Conservation (phyloP, 2,113 vertebrate genomes). For the Camelus dromedarius region DNA sequence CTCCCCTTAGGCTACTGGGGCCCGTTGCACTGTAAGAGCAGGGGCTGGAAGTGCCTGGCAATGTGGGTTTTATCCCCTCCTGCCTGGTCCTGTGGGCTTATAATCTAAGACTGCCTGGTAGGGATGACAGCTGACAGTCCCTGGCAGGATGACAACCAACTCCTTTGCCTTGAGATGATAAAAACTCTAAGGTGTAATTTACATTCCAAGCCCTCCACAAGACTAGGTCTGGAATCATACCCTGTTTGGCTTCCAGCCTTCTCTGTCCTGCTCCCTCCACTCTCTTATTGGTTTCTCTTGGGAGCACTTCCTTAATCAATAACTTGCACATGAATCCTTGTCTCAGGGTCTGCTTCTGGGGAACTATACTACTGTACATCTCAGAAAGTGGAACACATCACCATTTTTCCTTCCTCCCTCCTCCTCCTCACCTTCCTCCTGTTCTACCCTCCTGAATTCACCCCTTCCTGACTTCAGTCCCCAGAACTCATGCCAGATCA, state of each 20-base stretch:
- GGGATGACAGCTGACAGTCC: too few relatives aligned
- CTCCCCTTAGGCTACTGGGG: background rate
- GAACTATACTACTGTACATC: background rate
- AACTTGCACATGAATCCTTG: background rate
- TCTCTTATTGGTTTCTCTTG: background rate
- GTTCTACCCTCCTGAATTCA: background rate
- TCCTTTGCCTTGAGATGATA: background rate
- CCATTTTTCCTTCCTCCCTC: background rate
- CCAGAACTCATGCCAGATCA: background rate
- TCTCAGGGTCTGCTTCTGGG: background rate
- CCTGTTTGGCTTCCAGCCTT: background rate
- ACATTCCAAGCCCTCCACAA: background rate
- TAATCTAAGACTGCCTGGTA: background rate
- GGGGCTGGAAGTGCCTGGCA: background rate
- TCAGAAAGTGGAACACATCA: background rate
- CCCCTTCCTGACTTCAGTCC: background rate
- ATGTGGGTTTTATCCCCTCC: background rate
- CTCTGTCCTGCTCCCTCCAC: background rate
- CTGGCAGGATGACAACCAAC: background rate
- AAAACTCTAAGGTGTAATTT: background rate
- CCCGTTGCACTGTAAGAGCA: background rate
- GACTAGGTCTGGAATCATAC: background rate
- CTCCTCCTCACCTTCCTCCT: background rate
- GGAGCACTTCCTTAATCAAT: background rate
- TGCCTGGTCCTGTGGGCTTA: rapidly evolving